Percentiles rank a stretch among this genome's conserved stretches.
phyloP scores from a whole-genome alignment of 2,113 vertebrate genomes.

The Mastomys coucha region DNA sequence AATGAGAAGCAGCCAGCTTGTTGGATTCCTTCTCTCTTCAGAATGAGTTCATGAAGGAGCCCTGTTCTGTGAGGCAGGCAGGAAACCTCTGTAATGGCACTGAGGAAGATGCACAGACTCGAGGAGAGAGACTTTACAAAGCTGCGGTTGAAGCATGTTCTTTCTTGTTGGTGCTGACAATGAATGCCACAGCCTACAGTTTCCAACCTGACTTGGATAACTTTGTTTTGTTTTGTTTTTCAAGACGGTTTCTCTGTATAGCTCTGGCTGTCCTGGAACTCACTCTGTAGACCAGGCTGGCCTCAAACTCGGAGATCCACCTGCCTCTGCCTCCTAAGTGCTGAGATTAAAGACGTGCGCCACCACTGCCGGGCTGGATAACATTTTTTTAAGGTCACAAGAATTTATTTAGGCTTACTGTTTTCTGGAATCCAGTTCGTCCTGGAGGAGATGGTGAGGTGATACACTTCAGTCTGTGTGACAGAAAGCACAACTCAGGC shows the following conservation, averaged over 20 bases:
- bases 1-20: neutral
- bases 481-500: neutral
- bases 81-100: neutral
- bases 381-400: neutral
- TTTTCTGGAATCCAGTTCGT: neutral
- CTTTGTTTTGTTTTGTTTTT: too few relatives aligned
- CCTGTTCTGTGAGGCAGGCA: neutral
- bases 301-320: too few relatives aligned
- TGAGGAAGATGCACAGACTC: neutral
- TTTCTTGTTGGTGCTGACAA: neutral
- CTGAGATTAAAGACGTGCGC: too few relatives aligned
- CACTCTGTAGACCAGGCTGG: too few relatives aligned
- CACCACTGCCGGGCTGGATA: too few relatives aligned
- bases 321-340: too few relatives aligned
- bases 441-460: neutral
- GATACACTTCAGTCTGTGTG: neutral
- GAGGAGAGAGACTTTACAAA: neutral
- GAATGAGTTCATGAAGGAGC: neutral
- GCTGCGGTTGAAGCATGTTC: neutral
- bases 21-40: constrained; percentile 12
- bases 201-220: neutral
- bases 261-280: too few relatives aligned
- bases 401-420: neutral
- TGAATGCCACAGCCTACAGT: neutral
- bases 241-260: too few relatives aligned